phyloP scores from a whole-genome alignment of 37 sponge, comb jelly and placozoan genomes.

The Haliclona indistincta region DNA sequence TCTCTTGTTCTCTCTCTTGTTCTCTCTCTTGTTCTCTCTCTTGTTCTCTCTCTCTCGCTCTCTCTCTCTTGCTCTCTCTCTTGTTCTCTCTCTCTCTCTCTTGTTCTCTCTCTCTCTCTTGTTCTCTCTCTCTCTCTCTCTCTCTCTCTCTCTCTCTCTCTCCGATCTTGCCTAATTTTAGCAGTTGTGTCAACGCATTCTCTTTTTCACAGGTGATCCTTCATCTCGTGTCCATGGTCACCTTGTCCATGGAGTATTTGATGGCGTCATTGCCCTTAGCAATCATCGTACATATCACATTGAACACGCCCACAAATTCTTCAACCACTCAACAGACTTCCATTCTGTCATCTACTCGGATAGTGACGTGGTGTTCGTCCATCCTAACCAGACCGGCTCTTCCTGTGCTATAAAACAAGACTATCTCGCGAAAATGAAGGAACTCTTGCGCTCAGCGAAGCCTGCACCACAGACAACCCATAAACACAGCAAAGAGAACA shows the following conservation, averaged over 20 bases:
- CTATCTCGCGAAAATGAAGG: slow-evolving; percentile 9
- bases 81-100: too few relatives aligned
- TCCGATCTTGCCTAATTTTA: too few relatives aligned
- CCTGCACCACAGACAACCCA: slow-evolving; percentile 31
- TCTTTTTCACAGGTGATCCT: slow-evolving; percentile 39
- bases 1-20: too few relatives aligned
- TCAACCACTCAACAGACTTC: slow-evolving; percentile 8
- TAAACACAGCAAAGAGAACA: not conserved
- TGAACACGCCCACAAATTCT: slow-evolving; percentile 41
- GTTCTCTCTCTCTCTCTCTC: too few relatives aligned
- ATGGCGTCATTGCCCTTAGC: slow-evolving; percentile 35
- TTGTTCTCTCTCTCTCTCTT: too few relatives aligned
- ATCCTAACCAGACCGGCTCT: not conserved
- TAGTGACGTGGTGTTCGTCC: not conserved
- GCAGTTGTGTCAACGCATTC: too few relatives aligned
- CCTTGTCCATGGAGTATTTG: slow-evolving; percentile 55
- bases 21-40: too few relatives aligned
- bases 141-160: too few relatives aligned
- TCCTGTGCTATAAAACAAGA: not conserved
- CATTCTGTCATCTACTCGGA: slow-evolving; percentile 65
- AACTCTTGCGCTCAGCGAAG: too few relatives aligned
- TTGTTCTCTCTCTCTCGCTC: too few relatives aligned
- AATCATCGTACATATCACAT: slow-evolving; percentile 29
- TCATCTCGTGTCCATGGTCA: slow-evolving; percentile 54
- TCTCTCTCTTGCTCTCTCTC: too few relatives aligned